Percentiles rank a stretch among this genome's conserved stretches.
These are phyloP conservation scores for Bryconaethiops microstoma DNA, from an alignment of 2,797 vertebrate genomes.

Conservation along the genomic window DNA sequence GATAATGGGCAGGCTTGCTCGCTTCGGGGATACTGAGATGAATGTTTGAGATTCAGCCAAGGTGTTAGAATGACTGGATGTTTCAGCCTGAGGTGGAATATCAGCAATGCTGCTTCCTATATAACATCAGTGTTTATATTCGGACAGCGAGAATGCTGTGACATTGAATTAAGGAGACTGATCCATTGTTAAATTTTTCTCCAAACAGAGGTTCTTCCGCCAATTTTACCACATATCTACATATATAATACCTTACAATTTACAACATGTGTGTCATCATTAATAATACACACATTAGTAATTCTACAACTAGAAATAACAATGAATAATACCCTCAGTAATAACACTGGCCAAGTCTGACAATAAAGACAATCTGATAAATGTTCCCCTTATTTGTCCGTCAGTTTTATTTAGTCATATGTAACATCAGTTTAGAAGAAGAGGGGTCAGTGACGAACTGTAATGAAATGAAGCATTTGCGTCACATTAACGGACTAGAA, in stretches of 20 bases:
- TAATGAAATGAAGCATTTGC: background rate
- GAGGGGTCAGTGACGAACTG: background rate
- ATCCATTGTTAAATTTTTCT: background rate
- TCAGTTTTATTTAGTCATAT: too few relatives aligned
- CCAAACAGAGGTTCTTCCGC: too few relatives aligned
- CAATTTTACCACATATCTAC: too few relatives aligned
- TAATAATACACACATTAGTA: too few relatives aligned
- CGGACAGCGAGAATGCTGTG: background rate
- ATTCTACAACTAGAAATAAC: too few relatives aligned
- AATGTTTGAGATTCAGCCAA: slow-evolving; percentile 9
- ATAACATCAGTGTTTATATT: background rate
- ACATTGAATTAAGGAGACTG: background rate
- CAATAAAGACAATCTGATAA: too few relatives aligned
- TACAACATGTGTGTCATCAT: too few relatives aligned
- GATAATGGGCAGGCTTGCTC: slow-evolving; percentile 9
- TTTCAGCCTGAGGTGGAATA: background rate
- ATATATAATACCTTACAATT: too few relatives aligned
- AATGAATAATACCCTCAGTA: too few relatives aligned
- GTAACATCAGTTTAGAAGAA: too few relatives aligned
- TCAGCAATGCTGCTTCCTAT: background rate
- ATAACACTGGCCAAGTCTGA: too few relatives aligned
- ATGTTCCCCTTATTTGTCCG: too few relatives aligned
- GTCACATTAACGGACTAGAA: background rate
- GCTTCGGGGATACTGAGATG: background rate
- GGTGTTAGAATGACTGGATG: slow-evolving; percentile 5